A percentile compares a stretch with the other conserved stretches of the same genome.
Conservation (phyloP, 2,888 invertebrate species). For the Tetramorium bicarinatum region DNA sequence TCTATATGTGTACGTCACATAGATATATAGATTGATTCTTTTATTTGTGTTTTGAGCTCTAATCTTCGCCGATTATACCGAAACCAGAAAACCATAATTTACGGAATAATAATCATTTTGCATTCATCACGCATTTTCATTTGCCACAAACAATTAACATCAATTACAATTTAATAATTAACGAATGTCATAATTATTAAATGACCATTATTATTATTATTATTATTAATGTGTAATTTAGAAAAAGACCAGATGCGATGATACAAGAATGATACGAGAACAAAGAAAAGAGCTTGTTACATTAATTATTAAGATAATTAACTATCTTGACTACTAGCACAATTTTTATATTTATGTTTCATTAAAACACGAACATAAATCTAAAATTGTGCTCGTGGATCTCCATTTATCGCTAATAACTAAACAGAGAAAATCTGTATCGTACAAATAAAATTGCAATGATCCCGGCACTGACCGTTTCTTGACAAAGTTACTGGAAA, state of each 20-base stretch:
- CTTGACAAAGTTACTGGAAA: neutral
- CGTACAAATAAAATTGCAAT: neutral
- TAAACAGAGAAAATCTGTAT: neutral
- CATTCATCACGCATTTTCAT: neutral
- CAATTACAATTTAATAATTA: slow-evolving; percentile 4
- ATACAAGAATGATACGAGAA: neutral
- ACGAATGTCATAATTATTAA: neutral
- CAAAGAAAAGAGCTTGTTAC: neutral
- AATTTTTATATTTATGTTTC: too few species aligned
- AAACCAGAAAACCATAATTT: neutral
- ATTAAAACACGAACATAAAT: neutral
- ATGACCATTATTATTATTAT: slow-evolving; percentile 21
- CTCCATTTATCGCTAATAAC: neutral
- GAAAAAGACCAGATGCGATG: neutral
- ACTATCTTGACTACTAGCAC: neutral
- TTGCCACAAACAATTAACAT: neutral
- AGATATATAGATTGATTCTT: slow-evolving; percentile 6
- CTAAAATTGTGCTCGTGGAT: neutral
- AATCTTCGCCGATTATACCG: neutral
- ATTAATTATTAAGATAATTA: slow-evolving; percentile 5
- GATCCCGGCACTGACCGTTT: neutral
- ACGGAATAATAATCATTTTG: neutral
- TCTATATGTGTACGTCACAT: neutral
- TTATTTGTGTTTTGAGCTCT: neutral
- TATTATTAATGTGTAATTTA: neutral